Evolutionary conservation across 2,113 vertebrate genomes (phyloP).

Genomic region (Odocoileus virginianus): DNA sequence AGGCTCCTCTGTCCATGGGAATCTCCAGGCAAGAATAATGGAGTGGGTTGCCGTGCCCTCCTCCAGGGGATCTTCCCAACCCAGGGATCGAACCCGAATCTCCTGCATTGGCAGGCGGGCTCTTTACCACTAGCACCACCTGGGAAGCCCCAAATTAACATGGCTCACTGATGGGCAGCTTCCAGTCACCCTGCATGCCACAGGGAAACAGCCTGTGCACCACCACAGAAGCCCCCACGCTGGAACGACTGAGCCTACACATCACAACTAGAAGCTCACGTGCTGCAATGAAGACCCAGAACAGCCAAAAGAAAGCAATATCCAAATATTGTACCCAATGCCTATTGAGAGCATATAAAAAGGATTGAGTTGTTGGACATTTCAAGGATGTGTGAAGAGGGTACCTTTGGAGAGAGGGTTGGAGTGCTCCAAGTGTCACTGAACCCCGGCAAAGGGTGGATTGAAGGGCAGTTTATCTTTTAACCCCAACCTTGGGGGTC

Average conservation of each 20-base stretch:
- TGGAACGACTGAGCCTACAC: not conserved
- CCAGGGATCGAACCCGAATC: not conserved
- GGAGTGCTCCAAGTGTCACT: not conserved
- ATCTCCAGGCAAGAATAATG: not conserved
- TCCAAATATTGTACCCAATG: not conserved
- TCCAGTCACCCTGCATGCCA: not conserved
- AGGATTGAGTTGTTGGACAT: not conserved
- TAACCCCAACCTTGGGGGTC: not conserved
- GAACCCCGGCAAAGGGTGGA: not conserved
- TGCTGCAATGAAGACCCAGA: not conserved
- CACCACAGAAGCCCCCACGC: not conserved
- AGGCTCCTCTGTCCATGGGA: not conserved
- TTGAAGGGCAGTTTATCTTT: not conserved
- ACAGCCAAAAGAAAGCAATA: not conserved
- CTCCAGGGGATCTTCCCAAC: not conserved
- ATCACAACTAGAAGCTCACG: not conserved
- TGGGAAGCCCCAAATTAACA: not conserved
- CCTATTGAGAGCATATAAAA: not conserved
- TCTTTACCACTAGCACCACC: not conserved
- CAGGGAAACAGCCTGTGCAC: not conserved
- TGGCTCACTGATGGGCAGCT: not conserved
- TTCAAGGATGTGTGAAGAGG: not conserved
- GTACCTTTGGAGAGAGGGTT: not conserved
- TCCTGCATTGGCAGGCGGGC: not conserved
- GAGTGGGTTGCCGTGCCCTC: not conserved